phyloP scores from a whole-genome alignment of 2,888 invertebrate genomes.

The Andrena fulva region DNA sequence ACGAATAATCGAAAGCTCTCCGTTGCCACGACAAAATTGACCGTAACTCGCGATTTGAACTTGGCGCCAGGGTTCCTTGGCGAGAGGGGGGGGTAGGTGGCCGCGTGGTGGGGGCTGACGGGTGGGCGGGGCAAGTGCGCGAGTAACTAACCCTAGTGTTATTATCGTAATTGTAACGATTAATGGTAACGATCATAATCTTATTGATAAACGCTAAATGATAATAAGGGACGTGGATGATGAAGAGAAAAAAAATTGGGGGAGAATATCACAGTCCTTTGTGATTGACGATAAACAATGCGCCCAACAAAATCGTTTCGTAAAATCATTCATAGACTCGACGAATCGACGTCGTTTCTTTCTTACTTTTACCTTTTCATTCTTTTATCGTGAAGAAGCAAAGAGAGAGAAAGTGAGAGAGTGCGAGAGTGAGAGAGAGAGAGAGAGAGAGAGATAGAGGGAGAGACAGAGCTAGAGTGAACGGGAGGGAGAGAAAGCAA shows the following conservation, averaged over 20 bases:
- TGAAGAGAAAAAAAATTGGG: slow-evolving; percentile 71
- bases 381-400: slow-evolving; percentile 49
- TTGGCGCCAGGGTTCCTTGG: slow-evolving; percentile 28
- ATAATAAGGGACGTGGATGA: slow-evolving; percentile 68
- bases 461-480: slow-evolving; percentile 43
- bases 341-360: slow-evolving; percentile 59
- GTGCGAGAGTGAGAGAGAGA: slow-evolving; percentile 50
- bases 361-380: slow-evolving; percentile 59
- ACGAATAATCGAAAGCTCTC: neutral
- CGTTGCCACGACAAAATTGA: neutral
- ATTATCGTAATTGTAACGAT: slow-evolving; percentile 83
- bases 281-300: slow-evolving; percentile 24
- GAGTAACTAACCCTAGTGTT: slow-evolving; percentile 80
- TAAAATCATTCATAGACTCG: slow-evolving; percentile 61
- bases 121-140: slow-evolving; percentile 36
- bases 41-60: slow-evolving; percentile 30
- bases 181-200: slow-evolving; percentile 83
- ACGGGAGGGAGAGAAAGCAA: slow-evolving; percentile 38
- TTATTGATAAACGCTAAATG: slow-evolving; percentile 71
- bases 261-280: slow-evolving; percentile 16
- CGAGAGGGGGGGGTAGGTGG: slow-evolving; percentile 17
- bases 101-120: slow-evolving; percentile 25
- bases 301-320: slow-evolving; percentile 54
- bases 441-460: slow-evolving; percentile 14
- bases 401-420: slow-evolving; percentile 18